phyloP scores from a whole-genome alignment of 2,797 vertebrate genomes.

The Esox lucius region DNA sequence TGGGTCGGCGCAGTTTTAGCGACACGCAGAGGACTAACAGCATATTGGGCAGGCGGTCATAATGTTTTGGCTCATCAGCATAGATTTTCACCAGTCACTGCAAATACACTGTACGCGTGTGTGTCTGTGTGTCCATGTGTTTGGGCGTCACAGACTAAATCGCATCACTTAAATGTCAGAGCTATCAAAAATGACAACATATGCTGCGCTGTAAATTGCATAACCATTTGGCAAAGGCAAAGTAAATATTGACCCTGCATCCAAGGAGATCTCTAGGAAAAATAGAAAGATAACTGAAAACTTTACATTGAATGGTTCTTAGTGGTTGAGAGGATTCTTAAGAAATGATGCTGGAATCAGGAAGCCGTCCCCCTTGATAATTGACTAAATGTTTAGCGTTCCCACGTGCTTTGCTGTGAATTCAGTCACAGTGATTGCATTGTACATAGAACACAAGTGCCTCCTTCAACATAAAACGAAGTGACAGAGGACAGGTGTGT shows the following conservation, averaged over 20 bases:
- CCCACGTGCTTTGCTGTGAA: constrained; percentile 13
- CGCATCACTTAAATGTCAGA: neutral
- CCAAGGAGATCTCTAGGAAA: constrained; percentile 49
- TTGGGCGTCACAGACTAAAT: neutral
- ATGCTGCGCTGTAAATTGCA: neutral
- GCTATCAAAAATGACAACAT: neutral
- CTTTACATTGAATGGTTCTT: constrained; percentile 58
- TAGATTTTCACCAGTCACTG: neutral
- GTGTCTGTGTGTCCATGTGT: neutral
- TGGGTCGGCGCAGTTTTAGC: too few relatives aligned
- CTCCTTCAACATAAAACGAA: constrained; percentile 54
- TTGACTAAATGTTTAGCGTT: constrained; percentile 4
- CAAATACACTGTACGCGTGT: constrained; percentile 3
- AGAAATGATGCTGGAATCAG: constrained; percentile 65
- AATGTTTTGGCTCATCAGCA: too few relatives aligned
- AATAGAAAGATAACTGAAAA: constrained; percentile 40
- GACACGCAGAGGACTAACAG: too few relatives aligned
- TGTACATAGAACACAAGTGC: neutral
- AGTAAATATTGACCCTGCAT: constrained; percentile 13
- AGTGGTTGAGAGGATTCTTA: constrained; percentile 67
- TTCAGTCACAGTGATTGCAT: constrained; percentile 31
- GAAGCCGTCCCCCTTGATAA: constrained; percentile 54
- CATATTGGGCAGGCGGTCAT: too few relatives aligned
- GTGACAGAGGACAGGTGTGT: constrained; percentile 57
- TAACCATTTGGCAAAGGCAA: constrained; percentile 11